Base-by-base conservation (phyloP, 2,113 vertebrate genomes). In the Polyodon spathula region DNA sequence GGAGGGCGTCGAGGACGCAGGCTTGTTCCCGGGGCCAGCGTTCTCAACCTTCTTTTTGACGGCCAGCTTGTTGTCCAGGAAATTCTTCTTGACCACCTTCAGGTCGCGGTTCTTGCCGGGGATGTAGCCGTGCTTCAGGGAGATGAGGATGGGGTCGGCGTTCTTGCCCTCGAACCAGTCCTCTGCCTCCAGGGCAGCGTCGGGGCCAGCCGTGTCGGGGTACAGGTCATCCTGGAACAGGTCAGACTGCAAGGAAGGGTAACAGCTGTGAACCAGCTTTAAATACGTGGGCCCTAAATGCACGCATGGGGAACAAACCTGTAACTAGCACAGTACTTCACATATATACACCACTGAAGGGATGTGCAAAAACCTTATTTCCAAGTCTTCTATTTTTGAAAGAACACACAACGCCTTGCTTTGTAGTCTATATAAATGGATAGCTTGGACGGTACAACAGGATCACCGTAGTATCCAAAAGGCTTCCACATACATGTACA, bases 121-220 rank as follows among this genome's bases (percentile, higher is more conserved):
- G 68, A 90, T 83, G 72, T 90, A 90, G 0, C 88, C 88, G 0
- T 90, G 81, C 70, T 89, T 89, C 70, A 90, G 67, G 61, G 88
- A 90, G 69, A 90, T 88, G 60, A 90, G 86, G 6, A 90, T 53
- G 0, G 88, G 88, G 2, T 88, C 85, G 0, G 84, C 87, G 0
- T 83, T 84, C 73, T 82, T 85, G 12, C 88, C 88, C 39, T 89
- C 87, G 37, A 89, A 85, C 88, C 88, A 90, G 46, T 90, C 88
- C 52, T 90, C 88, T 0, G 88, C 87, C 59, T 90, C 88, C 67
- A 90, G 66, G 0, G 88, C 76, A 0, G 88, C 86, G 4, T 90
- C 88, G 0, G 88, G 88, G 8, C 88, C 88, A 0, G 86, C 81
- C 0, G 88, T 90, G 43, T 90, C 87, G 0, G 88, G 88, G 58